Evolutionary conservation across 2,113 vertebrate genomes (phyloP).

Genomic region (Phoenicopterus ruber): DNA sequence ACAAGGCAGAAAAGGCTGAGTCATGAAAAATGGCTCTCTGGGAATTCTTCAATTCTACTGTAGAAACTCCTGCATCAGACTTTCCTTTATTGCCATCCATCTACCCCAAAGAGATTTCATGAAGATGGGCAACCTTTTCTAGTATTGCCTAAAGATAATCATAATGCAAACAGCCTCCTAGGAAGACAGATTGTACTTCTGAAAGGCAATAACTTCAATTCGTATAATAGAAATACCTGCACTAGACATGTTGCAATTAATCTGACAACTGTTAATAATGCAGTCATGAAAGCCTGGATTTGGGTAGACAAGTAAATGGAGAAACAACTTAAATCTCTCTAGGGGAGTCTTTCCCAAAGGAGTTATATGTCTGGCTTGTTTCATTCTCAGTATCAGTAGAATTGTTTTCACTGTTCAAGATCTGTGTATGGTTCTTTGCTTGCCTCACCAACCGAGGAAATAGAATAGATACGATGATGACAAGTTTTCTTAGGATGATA

Average conservation of each 20-base stretch:
- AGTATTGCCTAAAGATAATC: neutral
- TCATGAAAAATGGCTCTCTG: neutral
- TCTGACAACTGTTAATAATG: neutral
- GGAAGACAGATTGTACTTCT: neutral
- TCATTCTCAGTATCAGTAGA: neutral
- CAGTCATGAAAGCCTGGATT: neutral
- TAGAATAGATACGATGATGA: neutral
- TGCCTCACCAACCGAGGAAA: neutral
- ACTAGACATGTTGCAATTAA: neutral
- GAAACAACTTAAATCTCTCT: neutral
- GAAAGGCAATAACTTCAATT: neutral
- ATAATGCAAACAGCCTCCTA: neutral
- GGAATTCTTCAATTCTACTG: neutral
- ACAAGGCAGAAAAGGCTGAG: neutral
- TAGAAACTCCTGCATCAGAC: neutral
- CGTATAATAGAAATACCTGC: neutral
- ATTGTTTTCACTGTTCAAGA: neutral
- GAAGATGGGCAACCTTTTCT: neutral
- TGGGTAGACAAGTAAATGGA: neutral
- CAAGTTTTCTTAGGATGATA: neutral
- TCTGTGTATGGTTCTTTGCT: neutral
- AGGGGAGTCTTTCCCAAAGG: neutral
- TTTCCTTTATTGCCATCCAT: neutral
- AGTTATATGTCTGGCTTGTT: neutral
- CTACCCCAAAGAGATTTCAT: neutral